A percentile compares a stretch with the other conserved stretches of the same genome.
These are phyloP conservation scores for Paguma larvata DNA, from an alignment of 2,797 vertebrate genomes.

Conservation along the genomic window DNA sequence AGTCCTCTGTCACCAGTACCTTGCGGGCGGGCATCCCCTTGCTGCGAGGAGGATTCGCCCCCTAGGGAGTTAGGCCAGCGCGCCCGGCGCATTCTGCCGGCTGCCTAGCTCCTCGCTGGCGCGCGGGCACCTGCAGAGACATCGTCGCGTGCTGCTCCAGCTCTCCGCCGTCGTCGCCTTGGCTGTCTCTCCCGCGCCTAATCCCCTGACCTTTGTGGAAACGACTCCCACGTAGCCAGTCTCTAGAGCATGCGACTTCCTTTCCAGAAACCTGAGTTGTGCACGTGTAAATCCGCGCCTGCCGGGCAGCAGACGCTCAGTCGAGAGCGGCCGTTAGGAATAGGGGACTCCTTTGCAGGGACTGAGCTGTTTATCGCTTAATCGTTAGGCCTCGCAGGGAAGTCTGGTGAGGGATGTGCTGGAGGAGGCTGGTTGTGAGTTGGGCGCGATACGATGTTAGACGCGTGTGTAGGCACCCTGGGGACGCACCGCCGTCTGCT, in stretches of 20 bases:
- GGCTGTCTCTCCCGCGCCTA: no score
- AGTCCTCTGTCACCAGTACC: neutral
- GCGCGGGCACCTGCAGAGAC: neutral
- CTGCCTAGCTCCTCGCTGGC: neutral
- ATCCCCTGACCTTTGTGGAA: neutral
- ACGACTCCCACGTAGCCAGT: neutral
- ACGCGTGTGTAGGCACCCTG: neutral
- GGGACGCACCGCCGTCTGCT: neutral
- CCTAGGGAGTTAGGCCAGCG: neutral
- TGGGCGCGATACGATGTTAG: rapidly evolving
- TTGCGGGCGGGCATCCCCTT: neutral
- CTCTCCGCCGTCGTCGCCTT: no score
- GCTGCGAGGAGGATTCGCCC: neutral
- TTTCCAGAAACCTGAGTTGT: neutral
- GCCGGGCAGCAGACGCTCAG: neutral
- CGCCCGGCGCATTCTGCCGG: rapidly evolving
- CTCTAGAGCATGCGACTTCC: neutral
- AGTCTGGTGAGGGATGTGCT: neutral
- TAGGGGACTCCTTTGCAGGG: rapidly evolving
- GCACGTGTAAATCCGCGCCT: rapidly evolving
- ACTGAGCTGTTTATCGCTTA: neutral
- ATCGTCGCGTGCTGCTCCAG: neutral
- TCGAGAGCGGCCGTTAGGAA: neutral
- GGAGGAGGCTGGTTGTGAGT: neutral
- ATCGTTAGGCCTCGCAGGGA: rapidly evolving